Conservation (phyloP, 2,888 invertebrate genomes). For the Drosophila antonietae region DNA sequence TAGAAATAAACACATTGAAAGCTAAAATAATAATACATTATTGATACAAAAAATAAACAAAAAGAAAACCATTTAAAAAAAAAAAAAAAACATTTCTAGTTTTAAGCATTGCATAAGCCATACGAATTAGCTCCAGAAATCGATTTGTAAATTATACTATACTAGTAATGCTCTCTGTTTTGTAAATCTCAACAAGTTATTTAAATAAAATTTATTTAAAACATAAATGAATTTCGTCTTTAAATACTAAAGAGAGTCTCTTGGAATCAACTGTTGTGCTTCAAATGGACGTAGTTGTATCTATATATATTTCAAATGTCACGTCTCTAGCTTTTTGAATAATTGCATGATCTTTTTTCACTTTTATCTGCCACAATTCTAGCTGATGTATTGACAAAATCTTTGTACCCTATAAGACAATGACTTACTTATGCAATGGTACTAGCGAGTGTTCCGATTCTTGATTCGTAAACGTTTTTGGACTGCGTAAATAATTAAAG, state of each 20-base stretch:
- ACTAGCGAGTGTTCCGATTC: no score
- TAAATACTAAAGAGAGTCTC: background rate
- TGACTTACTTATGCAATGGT: no score
- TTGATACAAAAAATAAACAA: constrained; percentile 13
- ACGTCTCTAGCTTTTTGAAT: no score
- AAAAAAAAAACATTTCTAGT: constrained; percentile 38
- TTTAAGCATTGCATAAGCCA: constrained; percentile 59
- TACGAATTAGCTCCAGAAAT: constrained; percentile 64
- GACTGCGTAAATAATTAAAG: no score
- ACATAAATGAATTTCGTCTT: constrained; percentile 24
- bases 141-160: constrained; percentile 69
- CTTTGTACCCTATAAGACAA: no score
- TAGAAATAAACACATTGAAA: constrained; percentile 52
- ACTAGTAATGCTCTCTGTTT: constrained; percentile 75
- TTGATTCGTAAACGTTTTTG: no score
- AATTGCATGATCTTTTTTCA: no score
- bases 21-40: constrained; percentile 34
- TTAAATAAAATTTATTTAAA: constrained; percentile 80
- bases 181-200: constrained; percentile 78
- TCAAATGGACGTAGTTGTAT: no score
- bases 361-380: no score
- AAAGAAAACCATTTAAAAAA: background rate
- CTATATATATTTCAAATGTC: no score
- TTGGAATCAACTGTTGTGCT: background rate
- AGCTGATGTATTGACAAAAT: no score